Evolutionary conservation across 2,797 vertebrate genomes (phyloP).

Genomic region (Megalops cyprinoides): DNA sequence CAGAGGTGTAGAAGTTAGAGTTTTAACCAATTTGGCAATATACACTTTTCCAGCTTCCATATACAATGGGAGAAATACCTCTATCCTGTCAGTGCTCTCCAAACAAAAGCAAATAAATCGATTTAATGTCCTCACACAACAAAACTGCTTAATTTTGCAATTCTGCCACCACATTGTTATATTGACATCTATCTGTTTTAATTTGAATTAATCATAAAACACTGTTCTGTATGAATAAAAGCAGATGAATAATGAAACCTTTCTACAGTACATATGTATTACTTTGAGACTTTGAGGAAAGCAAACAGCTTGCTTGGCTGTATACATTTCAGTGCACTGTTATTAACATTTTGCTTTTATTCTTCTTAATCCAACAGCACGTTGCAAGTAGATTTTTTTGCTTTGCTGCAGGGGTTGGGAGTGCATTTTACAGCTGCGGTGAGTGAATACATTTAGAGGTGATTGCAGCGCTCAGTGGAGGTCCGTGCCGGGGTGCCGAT

Average conservation of each 20-base stretch:
- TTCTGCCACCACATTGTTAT: background rate
- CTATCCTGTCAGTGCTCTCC: background rate
- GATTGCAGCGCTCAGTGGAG: slow-evolving; percentile 5
- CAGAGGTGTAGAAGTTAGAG: background rate
- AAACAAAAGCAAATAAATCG: background rate
- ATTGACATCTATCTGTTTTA: slow-evolving; percentile 1
- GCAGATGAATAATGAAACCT: background rate
- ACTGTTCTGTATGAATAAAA: background rate
- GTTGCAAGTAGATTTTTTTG: background rate
- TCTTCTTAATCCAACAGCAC: background rate
- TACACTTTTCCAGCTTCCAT: background rate
- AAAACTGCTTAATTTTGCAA: background rate
- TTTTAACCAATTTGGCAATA: background rate
- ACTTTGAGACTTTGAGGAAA: background rate
- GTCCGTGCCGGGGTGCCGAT: slow-evolving; percentile 54
- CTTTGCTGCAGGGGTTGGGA: background rate
- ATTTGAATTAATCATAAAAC: background rate
- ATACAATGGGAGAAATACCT: background rate
- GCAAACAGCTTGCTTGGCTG: background rate
- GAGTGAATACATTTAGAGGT: slow-evolving; percentile 33
- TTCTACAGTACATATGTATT: background rate
- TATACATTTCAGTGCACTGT: background rate
- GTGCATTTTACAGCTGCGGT: slow-evolving; percentile 1
- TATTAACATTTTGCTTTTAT: slow-evolving; percentile 8
- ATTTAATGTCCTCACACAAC: background rate